These are phyloP conservation scores for Anarsia innoxiella DNA, from an alignment of 2,888 invertebrate species.

Conservation along the genomic window DNA sequence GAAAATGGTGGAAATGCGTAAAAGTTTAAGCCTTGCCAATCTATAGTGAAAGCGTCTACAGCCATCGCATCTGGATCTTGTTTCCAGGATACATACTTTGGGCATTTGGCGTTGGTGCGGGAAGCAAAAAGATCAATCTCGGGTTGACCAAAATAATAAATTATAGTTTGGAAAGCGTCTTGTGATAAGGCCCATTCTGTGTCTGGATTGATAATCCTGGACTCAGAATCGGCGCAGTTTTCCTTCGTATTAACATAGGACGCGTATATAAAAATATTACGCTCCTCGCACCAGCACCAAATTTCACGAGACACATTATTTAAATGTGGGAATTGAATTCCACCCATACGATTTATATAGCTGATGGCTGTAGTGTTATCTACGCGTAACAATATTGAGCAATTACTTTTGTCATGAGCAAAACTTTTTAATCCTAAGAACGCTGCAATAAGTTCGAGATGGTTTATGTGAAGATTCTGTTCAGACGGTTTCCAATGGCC, in stretches of 20 bases:
- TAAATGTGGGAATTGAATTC: too few species aligned
- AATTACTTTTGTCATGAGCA: neutral
- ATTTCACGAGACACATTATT: constrained; percentile 4
- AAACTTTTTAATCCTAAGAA: constrained; percentile 9
- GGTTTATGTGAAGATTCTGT: constrained; percentile 8
- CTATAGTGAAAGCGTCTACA: constrained; percentile 15
- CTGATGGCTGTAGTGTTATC: too few species aligned
- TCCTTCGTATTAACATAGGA: constrained; percentile 20
- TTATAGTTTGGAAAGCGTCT: constrained; percentile 9
- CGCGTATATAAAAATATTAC: constrained; percentile 1
- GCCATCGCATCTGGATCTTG: constrained; percentile 15
- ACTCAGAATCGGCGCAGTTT: constrained; percentile 21
- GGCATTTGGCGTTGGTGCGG: constrained; percentile 16
- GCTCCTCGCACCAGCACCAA: constrained; percentile 10
- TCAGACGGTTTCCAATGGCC: constrained; percentile 2
- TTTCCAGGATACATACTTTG: constrained; percentile 11
- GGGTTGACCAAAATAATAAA: constrained; percentile 12
- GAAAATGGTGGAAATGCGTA: constrained; percentile 21
- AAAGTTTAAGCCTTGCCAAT: constrained; percentile 13
- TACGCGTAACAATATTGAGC: constrained; percentile 1
- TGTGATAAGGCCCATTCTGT: constrained; percentile 16
- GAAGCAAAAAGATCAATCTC: constrained; percentile 18
- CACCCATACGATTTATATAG: too few species aligned
- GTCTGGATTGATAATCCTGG: too few species aligned
- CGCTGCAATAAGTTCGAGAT: constrained; percentile 1